Evolutionary conservation across 2,797 vertebrate genomes (phyloP).

Genomic region (Bovichtus diacanthus): DNA sequence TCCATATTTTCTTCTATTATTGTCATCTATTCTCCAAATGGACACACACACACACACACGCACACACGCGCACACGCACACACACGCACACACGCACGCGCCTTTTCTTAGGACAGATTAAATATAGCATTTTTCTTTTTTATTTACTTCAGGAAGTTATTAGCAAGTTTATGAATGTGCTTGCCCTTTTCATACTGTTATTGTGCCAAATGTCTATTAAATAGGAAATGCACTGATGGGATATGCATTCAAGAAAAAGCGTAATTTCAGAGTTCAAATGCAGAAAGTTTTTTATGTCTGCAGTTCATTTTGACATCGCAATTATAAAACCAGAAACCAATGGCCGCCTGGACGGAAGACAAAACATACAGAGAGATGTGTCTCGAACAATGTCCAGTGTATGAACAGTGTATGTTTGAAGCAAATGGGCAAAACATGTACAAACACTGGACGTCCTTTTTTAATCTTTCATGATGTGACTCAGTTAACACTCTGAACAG

Average conservation of each 20-base stretch:
- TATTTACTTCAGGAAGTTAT: conserved; percentile 48
- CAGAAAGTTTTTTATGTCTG: background rate
- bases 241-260: conserved; percentile 16
- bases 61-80: conserved; percentile 1
- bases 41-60: background rate
- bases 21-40: conserved; percentile 47
- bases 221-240: conserved; percentile 20
- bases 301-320: background rate
- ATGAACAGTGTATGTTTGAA: background rate
- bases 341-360: background rate
- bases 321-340: background rate
- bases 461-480: background rate
- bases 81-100: background rate
- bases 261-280: conserved; percentile 1
- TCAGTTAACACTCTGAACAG: background rate
- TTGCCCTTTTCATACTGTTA: conserved; percentile 40
- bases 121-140: conserved; percentile 32
- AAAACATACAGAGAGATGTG: background rate
- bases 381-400: no score
- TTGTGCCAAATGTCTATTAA: conserved; percentile 27
- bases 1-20: conserved; percentile 53
- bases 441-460: background rate
- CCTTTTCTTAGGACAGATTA: conserved; percentile 41
- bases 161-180: conserved; percentile 57
- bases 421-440: background rate